Evolutionary conservation across 2,797 vertebrate genomes (phyloP).

Genomic region (Thaleichthys pacificus): DNA sequence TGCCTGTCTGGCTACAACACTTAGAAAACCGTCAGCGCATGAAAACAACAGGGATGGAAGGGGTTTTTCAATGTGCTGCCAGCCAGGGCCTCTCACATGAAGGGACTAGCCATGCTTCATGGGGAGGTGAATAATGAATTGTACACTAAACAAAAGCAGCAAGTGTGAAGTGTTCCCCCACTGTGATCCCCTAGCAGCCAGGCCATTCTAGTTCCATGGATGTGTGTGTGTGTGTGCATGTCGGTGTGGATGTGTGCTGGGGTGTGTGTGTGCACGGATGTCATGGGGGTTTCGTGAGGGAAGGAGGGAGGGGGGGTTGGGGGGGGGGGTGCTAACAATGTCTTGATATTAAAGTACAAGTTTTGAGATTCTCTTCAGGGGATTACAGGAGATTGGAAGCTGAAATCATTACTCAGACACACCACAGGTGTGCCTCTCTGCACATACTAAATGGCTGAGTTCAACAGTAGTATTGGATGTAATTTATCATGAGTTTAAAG

Average conservation of each 20-base stretch:
- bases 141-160: constrained; percentile 25
- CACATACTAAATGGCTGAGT: constrained; percentile 54
- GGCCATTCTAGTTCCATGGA: constrained; percentile 21
- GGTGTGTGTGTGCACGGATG: constrained; percentile 14
- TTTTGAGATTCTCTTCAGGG: constrained; percentile 16
- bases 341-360: no score
- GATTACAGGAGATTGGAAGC: constrained; percentile 38
- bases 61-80: not conserved
- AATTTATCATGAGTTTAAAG: constrained; percentile 58
- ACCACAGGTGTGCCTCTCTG: constrained; percentile 51
- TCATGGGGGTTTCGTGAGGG: constrained; percentile 6
- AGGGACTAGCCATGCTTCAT: constrained; percentile 5
- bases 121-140: constrained; percentile 29
- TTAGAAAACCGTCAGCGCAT: not conserved
- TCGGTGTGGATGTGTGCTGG: constrained; percentile 9
- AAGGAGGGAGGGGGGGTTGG: constrained; percentile 12
- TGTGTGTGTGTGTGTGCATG: constrained; percentile 7
- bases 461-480: constrained; percentile 47
- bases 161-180: constrained; percentile 27
- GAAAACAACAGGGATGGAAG: constrained; percentile 5
- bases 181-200: constrained; percentile 20
- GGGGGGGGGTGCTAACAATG: constrained; percentile 3
- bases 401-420: constrained; percentile 43
- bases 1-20: not conserved
- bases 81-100: not conserved